These are phyloP conservation scores for Lycopodina hypogea DNA, from an alignment of 37 sponge, comb jelly and placozoan genomes.

Conservation along the genomic window DNA sequence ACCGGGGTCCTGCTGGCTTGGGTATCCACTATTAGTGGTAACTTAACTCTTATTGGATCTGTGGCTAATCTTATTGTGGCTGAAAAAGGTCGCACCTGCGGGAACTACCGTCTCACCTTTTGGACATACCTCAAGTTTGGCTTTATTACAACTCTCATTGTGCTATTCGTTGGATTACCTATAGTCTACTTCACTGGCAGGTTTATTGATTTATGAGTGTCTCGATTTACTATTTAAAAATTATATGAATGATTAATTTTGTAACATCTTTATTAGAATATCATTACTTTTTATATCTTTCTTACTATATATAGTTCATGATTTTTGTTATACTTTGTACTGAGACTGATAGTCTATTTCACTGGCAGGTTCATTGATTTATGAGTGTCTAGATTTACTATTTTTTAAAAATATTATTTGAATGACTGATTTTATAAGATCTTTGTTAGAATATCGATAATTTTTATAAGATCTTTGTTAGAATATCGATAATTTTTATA, in stretches of 20 bases:
- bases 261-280: too few species aligned
- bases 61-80: constrained; percentile 85
- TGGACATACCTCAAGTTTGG: constrained; percentile 76
- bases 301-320: too few species aligned
- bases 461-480: too few species aligned
- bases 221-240: too few species aligned
- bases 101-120: constrained; percentile 54
- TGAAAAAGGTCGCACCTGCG: constrained; percentile 61
- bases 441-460: too few species aligned
- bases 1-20: constrained; percentile 71
- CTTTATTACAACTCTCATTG: constrained; percentile 58
- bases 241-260: too few species aligned
- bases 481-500: too few species aligned
- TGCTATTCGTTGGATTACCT: constrained; percentile 53
- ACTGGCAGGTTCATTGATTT: constrained; percentile 7
- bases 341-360: constrained; percentile 73
- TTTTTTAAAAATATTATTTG: too few species aligned
- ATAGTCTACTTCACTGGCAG: constrained; percentile 61
- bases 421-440: too few species aligned
- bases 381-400: too few species aligned
- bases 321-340: constrained; percentile 44
- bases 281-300: too few species aligned
- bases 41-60: constrained; percentile 82
- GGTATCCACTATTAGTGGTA: constrained; percentile 77
- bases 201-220: background rate